phyloP scores from a whole-genome alignment of 1,140 invertebrate genomes.

The Aphelinus atriplicis region DNA sequence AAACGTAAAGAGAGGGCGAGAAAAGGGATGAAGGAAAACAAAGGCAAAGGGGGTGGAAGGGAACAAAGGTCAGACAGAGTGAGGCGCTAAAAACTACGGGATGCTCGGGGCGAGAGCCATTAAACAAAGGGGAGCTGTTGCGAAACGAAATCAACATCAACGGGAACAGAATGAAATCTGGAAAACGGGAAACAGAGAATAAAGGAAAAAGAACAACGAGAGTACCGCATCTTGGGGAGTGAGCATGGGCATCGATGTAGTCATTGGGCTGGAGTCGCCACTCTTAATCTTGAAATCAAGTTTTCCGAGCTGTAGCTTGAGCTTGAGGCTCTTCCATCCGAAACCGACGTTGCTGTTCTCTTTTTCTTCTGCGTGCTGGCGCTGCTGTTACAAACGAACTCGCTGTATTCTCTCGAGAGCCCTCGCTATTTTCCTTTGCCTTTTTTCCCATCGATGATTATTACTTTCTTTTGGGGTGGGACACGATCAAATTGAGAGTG shows the following conservation, averaged over 20 bases:
- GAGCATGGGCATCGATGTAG: constrained; percentile 52
- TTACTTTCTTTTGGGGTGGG: too few relatives aligned
- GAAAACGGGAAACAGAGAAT: not conserved
- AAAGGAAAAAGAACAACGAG: constrained; percentile 47
- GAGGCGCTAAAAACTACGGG: not conserved
- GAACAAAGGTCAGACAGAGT: not conserved
- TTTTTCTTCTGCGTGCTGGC: constrained; percentile 38
- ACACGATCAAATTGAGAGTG: too few relatives aligned
- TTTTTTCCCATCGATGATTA: not conserved
- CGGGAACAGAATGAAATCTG: not conserved
- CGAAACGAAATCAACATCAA: not conserved
- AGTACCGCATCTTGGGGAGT: constrained; percentile 64
- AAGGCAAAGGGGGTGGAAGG: too few relatives aligned
- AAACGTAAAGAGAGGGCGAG: too few relatives aligned
- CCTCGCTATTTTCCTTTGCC: not conserved
- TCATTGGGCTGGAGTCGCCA: constrained; percentile 71
- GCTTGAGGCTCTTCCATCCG: constrained; percentile 77
- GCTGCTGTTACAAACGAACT: constrained; percentile 43
- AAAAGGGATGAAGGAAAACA: too few relatives aligned
- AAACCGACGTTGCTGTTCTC: not conserved
- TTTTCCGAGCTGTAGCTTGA: constrained; percentile 82
- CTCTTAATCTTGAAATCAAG: constrained; percentile 83
- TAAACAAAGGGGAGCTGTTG: not conserved
- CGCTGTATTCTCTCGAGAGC: not conserved
- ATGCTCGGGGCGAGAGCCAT: not conserved